Evolutionary conservation across 2,888 invertebrate genomes (phyloP).

Genomic region (Ophraella communa): DNA sequence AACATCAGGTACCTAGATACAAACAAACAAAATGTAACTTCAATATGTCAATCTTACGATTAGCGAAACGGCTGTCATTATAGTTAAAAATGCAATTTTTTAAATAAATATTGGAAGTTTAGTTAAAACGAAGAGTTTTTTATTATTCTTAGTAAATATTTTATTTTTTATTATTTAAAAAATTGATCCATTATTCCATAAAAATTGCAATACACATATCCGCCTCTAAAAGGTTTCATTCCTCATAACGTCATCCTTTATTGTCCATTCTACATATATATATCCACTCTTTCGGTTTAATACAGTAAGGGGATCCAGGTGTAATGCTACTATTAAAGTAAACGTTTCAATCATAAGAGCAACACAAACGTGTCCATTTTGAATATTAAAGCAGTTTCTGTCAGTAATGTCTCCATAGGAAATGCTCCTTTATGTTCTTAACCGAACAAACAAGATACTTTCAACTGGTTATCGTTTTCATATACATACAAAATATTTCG

Average conservation of each 20-base stretch:
- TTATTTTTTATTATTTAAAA: not conserved
- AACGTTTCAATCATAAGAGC: conserved; percentile 23
- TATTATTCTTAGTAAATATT: too few species aligned
- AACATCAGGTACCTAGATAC: too few species aligned
- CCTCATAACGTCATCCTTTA: not conserved
- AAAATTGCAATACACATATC: not conserved
- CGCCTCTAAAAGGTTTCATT: not conserved
- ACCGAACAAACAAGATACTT: conserved; percentile 11
- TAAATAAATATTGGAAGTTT: too few species aligned
- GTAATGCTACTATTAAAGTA: conserved; percentile 16
- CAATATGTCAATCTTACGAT: too few species aligned
- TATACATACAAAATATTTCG: conserved; percentile 11
- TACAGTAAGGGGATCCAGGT: conserved; percentile 4
- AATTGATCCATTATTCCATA: not conserved
- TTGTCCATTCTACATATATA: not conserved
- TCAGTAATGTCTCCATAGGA: conserved; percentile 16
- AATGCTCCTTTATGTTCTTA: conserved; percentile 14
- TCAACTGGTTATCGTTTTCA: conserved; percentile 11
- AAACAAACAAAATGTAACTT: too few species aligned
- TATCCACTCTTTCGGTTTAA: not conserved
- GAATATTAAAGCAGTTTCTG: conserved; percentile 24
- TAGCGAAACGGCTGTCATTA: too few species aligned
- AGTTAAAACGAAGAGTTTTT: too few species aligned
- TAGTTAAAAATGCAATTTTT: too few species aligned
- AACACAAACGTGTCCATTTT: conserved; percentile 22